Evolutionary conservation across 2,113 vertebrate genomes (phyloP), one percentile per base, ranked within the genome.

Genomic region (Pelmatolapia mariae): DNA sequence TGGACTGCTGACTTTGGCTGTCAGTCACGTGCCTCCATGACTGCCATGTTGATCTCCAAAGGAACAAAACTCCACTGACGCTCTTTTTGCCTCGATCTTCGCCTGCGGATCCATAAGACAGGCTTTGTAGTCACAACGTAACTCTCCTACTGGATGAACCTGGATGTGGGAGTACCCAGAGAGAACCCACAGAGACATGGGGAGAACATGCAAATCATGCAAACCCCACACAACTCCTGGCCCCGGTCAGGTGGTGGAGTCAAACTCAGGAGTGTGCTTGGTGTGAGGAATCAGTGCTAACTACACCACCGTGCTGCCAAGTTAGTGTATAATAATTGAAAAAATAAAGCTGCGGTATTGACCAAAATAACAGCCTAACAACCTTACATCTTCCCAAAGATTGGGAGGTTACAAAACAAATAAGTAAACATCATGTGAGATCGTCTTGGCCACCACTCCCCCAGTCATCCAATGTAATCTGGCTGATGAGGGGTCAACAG

Each of bases 401-500:
- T 15, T 54, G 10, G 38, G n/a, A 79, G 53, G 80, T 36, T 66
- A n/a, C 88, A 84, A 93, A 93, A 85, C 9, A 10, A 29, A 47
- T 18, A 26, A 50, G 91, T 89, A 89, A 66, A 89, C 89, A 9
- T 82, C 83, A 43, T 68, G 16, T 61, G n/a, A 38, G n/a, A 22
- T 38, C 2, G 4, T 82, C 50, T 47, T 26, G 15, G 22, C 15
- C 8, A 8, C 19, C n/a, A 6, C 19, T 24, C 54, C 16, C 16
- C 56, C 47, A 22, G 76, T 53, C 78, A 43, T 50, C 16, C 19
- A 15, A 9, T 84, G 79, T 91, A 89, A 93, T 90, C 93, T 87
- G 82, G 29, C 29, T 73, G 80, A 86, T 84, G 54, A 87, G 33
- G 88, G 93, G 91, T 94, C 89, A 94, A 19, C 0, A 2, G 59